These are phyloP conservation scores for Sebastes ruberrimus DNA, from an alignment of 2,797 vertebrate genomes.

Conservation along the genomic window DNA sequence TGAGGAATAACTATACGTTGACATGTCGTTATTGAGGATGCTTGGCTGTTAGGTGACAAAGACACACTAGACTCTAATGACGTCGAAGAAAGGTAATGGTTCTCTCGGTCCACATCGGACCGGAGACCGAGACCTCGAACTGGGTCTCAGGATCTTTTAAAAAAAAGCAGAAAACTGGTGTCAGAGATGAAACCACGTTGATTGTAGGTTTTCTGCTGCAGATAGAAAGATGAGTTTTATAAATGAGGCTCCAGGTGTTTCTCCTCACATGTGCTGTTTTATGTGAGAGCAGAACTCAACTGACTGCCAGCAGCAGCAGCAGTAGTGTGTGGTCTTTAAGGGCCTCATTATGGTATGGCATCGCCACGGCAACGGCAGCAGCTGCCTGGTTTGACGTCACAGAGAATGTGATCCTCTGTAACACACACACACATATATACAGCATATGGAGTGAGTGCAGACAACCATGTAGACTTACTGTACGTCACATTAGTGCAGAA, in stretches of 20 bases:
- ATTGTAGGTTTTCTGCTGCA: neutral
- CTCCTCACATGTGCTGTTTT: neutral
- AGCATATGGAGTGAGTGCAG: neutral
- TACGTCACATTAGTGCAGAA: neutral
- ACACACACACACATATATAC: neutral
- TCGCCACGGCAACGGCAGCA: constrained; percentile 49
- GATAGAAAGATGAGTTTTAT: neutral
- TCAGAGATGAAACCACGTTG: rapidly evolving
- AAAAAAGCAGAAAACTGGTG: neutral
- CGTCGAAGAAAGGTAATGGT: neutral
- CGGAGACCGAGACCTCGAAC: neutral
- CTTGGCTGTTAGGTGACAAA: neutral
- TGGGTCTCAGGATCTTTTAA: neutral
- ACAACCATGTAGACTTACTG: neutral
- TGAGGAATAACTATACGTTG: too few relatives aligned
- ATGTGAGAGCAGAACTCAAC: constrained; percentile 4
- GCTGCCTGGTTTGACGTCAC: constrained; percentile 53
- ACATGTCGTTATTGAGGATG: neutral
- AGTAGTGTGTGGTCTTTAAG: constrained; percentile 26
- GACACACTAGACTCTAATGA: neutral
- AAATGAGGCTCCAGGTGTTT: constrained; percentile 1
- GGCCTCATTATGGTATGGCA: constrained; percentile 52
- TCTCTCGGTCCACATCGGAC: neutral
- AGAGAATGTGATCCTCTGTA: neutral
- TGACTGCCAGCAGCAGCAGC: constrained; percentile 10